Evolutionary conservation across 2,797 vertebrate species (phyloP).

Genomic region (Macropodus opercularis): DNA sequence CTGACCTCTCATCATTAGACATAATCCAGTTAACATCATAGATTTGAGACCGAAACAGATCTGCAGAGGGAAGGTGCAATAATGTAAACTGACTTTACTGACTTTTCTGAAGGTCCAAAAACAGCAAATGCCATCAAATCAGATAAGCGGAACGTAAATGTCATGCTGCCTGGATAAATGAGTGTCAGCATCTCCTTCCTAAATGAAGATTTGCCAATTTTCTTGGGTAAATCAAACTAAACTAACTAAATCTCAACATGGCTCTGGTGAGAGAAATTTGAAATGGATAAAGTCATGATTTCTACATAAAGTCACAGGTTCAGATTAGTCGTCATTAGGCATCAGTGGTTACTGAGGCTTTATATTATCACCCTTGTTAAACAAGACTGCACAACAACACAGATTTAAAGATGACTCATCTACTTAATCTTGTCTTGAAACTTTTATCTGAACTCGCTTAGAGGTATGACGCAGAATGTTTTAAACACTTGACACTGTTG

Average conservation of each 20-base stretch:
- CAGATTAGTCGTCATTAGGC: conserved; percentile 5
- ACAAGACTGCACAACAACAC: not conserved
- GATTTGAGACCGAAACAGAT: conserved; percentile 12
- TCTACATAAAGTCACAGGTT: not conserved
- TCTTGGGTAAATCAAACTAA: too few species aligned
- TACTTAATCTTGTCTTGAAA: not conserved
- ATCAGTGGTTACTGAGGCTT: not conserved
- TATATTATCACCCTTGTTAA: conserved; percentile 1
- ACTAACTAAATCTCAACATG: not conserved
- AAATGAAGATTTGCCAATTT: not conserved
- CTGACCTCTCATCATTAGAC: not conserved
- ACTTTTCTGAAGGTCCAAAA: too few species aligned
- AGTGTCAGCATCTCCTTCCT: not conserved
- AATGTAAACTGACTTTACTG: not conserved
- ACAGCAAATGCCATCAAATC: too few species aligned
- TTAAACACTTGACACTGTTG: not conserved
- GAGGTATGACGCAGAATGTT: not conserved
- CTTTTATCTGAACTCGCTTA: conserved; percentile 28
- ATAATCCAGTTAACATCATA: conserved; percentile 17
- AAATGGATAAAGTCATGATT: not conserved
- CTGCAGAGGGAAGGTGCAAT: not conserved
- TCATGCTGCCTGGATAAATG: too few species aligned
- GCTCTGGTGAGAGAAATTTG: not conserved
- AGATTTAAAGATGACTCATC: not conserved
- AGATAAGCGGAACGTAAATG: too few species aligned